phyloP scores from a whole-genome alignment of 1,140 invertebrate species.

The Eumeta japonica region DNA sequence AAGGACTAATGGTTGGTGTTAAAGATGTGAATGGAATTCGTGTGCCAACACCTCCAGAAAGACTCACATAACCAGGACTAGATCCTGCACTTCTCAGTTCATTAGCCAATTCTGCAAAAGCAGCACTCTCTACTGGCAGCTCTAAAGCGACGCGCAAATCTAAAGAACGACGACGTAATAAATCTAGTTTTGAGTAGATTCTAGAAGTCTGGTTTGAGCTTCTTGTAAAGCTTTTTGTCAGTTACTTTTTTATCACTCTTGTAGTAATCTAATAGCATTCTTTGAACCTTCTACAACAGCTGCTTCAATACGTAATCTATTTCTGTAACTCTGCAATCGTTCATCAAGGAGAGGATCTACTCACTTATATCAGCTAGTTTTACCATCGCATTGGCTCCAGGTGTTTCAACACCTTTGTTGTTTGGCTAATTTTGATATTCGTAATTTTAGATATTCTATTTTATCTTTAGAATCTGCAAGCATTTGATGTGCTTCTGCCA shows the following conservation, averaged over 20 bases:
- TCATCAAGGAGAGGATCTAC: slow-evolving; percentile 83
- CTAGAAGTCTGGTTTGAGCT: slow-evolving; percentile 87
- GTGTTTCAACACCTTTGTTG: slow-evolving; percentile 62
- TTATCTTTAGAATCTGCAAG: slow-evolving; percentile 93
- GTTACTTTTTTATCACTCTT: slow-evolving; percentile 84
- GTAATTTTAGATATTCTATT: slow-evolving; percentile 95
- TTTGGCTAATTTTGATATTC: slow-evolving; percentile 75
- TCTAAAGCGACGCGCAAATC: slow-evolving; percentile 87
- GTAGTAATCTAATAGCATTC: slow-evolving; percentile 91
- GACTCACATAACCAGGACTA: slow-evolving; percentile 65
- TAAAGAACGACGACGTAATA: slow-evolving; percentile 85
- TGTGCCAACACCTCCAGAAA: slow-evolving; percentile 73
- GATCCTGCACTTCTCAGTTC: slow-evolving; percentile 69
- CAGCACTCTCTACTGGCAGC: slow-evolving; percentile 69
- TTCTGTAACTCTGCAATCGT: slow-evolving; percentile 91
- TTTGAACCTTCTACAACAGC: slow-evolving; percentile 97
- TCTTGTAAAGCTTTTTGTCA: slow-evolving; percentile 95
- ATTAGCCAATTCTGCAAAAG: slow-evolving; percentile 48
- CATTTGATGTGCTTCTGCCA: slow-evolving; percentile 96
- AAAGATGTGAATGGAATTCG: slow-evolving; percentile 72
- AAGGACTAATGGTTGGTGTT: slow-evolving; percentile 46
- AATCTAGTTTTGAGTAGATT: slow-evolving; percentile 93
- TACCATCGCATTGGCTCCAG: slow-evolving; percentile 54
- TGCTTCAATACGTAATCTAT: slow-evolving; percentile 92
- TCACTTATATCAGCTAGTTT: slow-evolving; percentile 55